Percentiles rank a stretch among this genome's conserved stretches.
phyloP scores from a whole-genome alignment of 2,113 vertebrate genomes.

The Lonchura striata region DNA sequence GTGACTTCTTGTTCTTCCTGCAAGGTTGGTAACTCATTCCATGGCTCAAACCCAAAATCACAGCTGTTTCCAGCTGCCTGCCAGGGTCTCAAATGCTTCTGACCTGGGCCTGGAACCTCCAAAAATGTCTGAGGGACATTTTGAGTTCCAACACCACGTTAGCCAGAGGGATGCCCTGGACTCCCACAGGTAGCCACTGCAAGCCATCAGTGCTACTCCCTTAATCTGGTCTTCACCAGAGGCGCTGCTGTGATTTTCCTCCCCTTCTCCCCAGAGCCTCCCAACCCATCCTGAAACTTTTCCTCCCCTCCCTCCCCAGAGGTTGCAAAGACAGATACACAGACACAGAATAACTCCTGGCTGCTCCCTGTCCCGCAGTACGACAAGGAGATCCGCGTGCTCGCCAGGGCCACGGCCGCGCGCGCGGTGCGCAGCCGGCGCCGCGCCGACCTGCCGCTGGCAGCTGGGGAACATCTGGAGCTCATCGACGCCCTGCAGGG shows the following conservation, averaged over 20 bases:
- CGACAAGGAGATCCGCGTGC: slow-evolving; percentile 62
- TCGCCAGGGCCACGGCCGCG: slow-evolving; percentile 50
- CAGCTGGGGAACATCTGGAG: slow-evolving; percentile 72
- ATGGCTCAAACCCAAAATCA: too few relatives aligned
- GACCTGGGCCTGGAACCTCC: too few relatives aligned
- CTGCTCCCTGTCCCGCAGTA: slow-evolving; percentile 38
- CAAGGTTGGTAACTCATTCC: too few relatives aligned
- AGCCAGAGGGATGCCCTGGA: too few relatives aligned
- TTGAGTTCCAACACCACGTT: too few relatives aligned
- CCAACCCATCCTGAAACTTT: neutral
- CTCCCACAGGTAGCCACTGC: too few relatives aligned
- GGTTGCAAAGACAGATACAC: fast-evolving
- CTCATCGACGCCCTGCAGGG: slow-evolving; percentile 65
- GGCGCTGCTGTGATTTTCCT: fast-evolving
- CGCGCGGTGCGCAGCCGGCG: slow-evolving; percentile 46
- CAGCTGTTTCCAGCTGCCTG: too few relatives aligned
- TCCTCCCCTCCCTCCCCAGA: fast-evolving
- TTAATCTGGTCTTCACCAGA: neutral
- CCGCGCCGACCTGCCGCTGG: slow-evolving; percentile 58
- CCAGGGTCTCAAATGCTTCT: too few relatives aligned
- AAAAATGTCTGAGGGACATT: too few relatives aligned
- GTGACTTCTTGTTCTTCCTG: too few relatives aligned
- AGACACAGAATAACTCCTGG: fast-evolving
- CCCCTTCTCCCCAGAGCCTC: neutral
- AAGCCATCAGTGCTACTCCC: neutral